Percentiles rank a stretch among this genome's conserved stretches.
Evolutionary conservation across 1,140 invertebrate species (phyloP).

Genomic region (Cephus cinctus): DNA sequence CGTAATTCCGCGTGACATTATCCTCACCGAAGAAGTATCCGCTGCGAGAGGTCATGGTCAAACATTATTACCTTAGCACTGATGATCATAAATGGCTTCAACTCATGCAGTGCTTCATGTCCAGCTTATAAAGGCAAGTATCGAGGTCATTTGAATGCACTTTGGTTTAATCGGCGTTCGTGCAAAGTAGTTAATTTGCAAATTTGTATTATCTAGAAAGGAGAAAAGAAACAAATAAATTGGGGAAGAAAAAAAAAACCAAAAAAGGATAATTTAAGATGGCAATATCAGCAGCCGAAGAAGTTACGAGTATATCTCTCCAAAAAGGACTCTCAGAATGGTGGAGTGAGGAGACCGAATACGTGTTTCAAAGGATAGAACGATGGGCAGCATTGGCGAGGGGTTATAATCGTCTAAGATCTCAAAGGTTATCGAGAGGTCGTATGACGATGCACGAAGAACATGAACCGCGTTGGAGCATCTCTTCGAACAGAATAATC

Average conservation of each 20-base stretch:
- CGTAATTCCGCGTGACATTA: no score
- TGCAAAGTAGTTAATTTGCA: no score
- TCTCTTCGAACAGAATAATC: conserved; percentile 27
- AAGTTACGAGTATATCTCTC: conserved; percentile 9
- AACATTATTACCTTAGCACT: no score
- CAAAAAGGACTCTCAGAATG: conserved; percentile 41
- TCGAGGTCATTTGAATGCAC: background rate
- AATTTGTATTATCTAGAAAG: no score
- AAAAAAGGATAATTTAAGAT: conserved; percentile 7
- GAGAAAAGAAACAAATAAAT: no score
- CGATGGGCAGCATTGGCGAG: conserved; percentile 42
- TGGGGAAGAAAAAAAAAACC: no score
- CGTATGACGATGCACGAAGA: conserved; percentile 35
- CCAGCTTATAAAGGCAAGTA: conserved; percentile 22
- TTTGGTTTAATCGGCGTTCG: no score
- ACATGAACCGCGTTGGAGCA: conserved; percentile 25
- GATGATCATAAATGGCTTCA: conserved; percentile 28
- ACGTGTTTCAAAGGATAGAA: conserved; percentile 47
- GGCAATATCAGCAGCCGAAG: conserved; percentile 12
- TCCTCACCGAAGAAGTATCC: no score
- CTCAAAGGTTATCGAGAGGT: conserved; percentile 33
- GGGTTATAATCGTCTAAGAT: conserved; percentile 46
- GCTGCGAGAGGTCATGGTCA: no score
- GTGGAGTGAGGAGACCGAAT: conserved; percentile 49
- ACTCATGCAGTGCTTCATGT: conserved; percentile 28